Conservation (phyloP, 2,888 invertebrate species). For the Drosophila fungiperda region DNA sequence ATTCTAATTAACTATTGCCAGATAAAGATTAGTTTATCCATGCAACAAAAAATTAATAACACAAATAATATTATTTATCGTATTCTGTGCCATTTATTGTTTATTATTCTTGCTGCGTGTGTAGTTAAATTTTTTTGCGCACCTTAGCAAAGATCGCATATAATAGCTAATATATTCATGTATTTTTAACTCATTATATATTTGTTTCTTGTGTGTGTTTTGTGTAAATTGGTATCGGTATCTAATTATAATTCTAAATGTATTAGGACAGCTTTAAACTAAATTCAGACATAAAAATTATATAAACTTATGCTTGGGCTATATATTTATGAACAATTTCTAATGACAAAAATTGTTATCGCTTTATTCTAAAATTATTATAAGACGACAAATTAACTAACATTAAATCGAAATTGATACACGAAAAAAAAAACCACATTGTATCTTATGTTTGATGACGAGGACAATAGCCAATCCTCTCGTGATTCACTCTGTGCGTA, state of each 20-base stretch:
- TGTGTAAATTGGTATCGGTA: conserved; percentile 39
- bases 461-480: conserved; percentile 11
- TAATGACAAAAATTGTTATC: conserved; percentile 37
- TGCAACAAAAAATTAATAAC: not conserved
- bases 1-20: not conserved
- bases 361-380: conserved; percentile 37
- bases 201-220: conserved; percentile 10
- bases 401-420: conserved; percentile 31
- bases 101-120: conserved; percentile 69
- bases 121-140: conserved; percentile 51
- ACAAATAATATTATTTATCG: conserved; percentile 33
- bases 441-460: conserved; percentile 25
- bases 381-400: conserved; percentile 44
- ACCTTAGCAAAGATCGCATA: conserved; percentile 43
- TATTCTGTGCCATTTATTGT: conserved; percentile 75
- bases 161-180: conserved; percentile 62
- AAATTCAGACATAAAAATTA: conserved; percentile 53
- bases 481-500: conserved; percentile 30
- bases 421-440: conserved; percentile 29
- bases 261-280: conserved; percentile 69
- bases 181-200: conserved; percentile 56
- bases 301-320: conserved; percentile 52
- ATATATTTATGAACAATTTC: conserved; percentile 42
- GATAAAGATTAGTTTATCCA: not conserved
- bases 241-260: conserved; percentile 66